Base-by-base conservation (phyloP, 2,113 vertebrate genomes). In the Crotophaga sulcirostris region DNA sequence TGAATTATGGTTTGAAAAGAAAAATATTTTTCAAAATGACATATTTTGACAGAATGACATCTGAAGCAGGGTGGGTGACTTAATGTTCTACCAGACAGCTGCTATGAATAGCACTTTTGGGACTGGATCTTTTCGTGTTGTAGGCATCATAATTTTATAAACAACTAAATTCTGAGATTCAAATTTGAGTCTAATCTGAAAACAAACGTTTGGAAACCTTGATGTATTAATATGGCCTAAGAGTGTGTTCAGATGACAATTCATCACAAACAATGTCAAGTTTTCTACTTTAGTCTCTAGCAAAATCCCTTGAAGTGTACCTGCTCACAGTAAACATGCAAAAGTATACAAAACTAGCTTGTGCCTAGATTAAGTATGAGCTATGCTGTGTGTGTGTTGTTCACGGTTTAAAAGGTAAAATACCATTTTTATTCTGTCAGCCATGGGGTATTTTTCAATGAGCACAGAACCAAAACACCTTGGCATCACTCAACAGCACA, bases 191-290 rank as follows among this genome's bases (percentile, higher is more conserved):
- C 36, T 76, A 49, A 49, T 60, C n/a, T 68, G 44, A 68, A 89
- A 91, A 56, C 33, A 82, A 8, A 4, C 17, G 7, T 82, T 87
- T 52, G 14, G 52, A 91, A 82, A 68, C 29, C 5, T 54, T 76
- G n/a, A 88, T 11, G 16, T 72, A 38, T 83, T 86, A 10, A 4
- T 33, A 6, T 76, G 67, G 38, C n/a, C 44, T 34, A 60, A 47
- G 59, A 64, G n/a, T 29, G 29, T 25, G 23, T 90, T 85, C 80
- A 34, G 36, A 34, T 59, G 24, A 28, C 0, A 0, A 25, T 90
- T 88, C 2, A 9, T 75, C 31, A 77, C 7, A 16, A 0, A 3
- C 8, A n/a, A 24, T n/a, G 31, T 49, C 60, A 70, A 31, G 0
- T 74, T 93, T 78, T 34, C 45, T 81, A 8, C 67, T 40, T 72